A percentile compares a stretch with the other conserved stretches of the same genome.
phyloP scores from a whole-genome alignment of 1,140 invertebrate species.

The Drosophila biarmipes region DNA sequence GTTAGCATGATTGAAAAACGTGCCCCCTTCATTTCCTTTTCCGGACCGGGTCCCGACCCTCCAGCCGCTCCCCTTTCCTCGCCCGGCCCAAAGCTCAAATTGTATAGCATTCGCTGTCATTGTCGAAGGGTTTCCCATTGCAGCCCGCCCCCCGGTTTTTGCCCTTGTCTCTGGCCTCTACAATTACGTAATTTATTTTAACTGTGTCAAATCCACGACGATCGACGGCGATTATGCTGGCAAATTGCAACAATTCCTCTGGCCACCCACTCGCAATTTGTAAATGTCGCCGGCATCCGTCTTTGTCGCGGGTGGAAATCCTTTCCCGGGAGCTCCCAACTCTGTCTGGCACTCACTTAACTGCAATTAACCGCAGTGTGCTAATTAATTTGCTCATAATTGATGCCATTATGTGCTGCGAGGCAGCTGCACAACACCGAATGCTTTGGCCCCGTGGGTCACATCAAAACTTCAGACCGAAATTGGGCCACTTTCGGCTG shows the following conservation, averaged over 20 bases:
- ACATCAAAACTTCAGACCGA: slow-evolving; percentile 46
- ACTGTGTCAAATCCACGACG: slow-evolving; percentile 81
- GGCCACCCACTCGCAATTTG: slow-evolving; percentile 60
- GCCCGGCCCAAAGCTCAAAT: slow-evolving; percentile 49
- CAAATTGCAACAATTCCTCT: slow-evolving; percentile 78
- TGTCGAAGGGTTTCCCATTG: slow-evolving; percentile 32
- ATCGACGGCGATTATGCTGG: slow-evolving; percentile 80
- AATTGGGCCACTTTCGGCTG: slow-evolving; percentile 31
- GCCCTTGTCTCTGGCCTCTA: slow-evolving; percentile 47
- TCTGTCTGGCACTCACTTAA: slow-evolving; percentile 62
- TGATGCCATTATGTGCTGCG: slow-evolving; percentile 79
- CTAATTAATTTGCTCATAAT: slow-evolving; percentile 83
- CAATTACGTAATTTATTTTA: slow-evolving; percentile 83
- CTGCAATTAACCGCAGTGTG: slow-evolving; percentile 81
- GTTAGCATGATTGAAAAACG: slow-evolving; percentile 82
- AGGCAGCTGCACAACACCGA: slow-evolving; percentile 37
- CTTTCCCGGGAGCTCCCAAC: slow-evolving; percentile 5
- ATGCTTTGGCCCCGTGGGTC: slow-evolving; percentile 48
- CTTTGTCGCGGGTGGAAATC: slow-evolving; percentile 24
- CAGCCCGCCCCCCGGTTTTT: not conserved
- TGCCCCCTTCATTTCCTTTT: slow-evolving; percentile 44
- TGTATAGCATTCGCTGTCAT: slow-evolving; percentile 66
- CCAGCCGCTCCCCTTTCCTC: not conserved
- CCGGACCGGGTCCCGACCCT: not conserved
- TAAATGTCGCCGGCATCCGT: slow-evolving; percentile 71